Evolutionary conservation across 2,113 vertebrate species (phyloP), one percentile per base, ranked within the genome.

Genomic region (Chionis minor): DNA sequence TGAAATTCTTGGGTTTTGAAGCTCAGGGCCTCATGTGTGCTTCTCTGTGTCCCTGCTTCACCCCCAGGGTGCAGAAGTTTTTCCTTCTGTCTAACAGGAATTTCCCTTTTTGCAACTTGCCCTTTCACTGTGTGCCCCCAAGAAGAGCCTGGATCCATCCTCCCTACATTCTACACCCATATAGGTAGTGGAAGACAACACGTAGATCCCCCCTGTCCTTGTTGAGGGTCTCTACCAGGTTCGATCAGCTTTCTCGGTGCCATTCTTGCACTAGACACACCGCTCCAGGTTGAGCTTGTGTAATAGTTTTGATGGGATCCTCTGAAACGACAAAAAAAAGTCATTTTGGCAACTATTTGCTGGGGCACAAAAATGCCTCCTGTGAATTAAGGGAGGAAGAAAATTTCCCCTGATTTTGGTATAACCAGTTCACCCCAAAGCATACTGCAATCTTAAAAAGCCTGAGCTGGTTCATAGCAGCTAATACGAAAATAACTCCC

Each of bases 401-500:
- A 85, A 81, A 89, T 81, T 71, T 75, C 65, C 47, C 20, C n/a
- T 67, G n/a, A 28, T 88, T 93, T 90, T 28, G 26, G 44, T 59
- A 27, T 24, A 38, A 94, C 38, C 86, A 55, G 51, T 77, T 82
- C 65, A 62, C 61, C 86, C 51, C 49, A 6, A 52, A 92, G 30
- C 78, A 45, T 40, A n/a, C 26, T 4, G 3, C 33, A n/a, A 78
- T 92, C 88, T 90, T 75, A 19, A 54, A 4, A 73, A 66, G 28
- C 30, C 51, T 11, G 77, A 88, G 77, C 62, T 40, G 71, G 54
- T 49, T 90, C 63, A 30, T 22, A 78, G 40, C 59, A 83, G 86
- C 35, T 91, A 75, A 90, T 75, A 65, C 3, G 18, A 86, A 95
- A 88, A 86, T 89, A 67, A 94, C 20, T 77, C 59, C 66, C 72